A percentile compares a stretch with the other conserved stretches of the same genome.
These are phyloP conservation scores for Limnephilus lunatus DNA, from an alignment of 2,888 invertebrate species.

Conservation along the genomic window DNA sequence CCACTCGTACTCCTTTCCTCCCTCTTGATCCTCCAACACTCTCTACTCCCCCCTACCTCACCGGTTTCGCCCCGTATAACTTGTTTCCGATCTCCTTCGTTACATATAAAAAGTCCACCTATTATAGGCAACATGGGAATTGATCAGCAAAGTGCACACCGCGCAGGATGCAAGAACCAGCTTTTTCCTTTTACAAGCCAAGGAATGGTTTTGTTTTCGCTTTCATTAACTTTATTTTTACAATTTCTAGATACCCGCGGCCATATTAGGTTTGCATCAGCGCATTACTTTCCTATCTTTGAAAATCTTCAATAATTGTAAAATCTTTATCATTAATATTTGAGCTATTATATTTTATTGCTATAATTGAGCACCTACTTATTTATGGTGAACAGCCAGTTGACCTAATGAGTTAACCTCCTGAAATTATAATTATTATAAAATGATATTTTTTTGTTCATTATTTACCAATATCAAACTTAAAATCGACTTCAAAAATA, in stretches of 20 bases:
- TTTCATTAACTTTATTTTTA: slow-evolving; percentile 17
- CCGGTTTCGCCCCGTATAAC: slow-evolving; percentile 45
- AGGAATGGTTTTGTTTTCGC: slow-evolving; percentile 20
- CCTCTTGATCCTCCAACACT: neutral
- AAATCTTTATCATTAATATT: neutral
- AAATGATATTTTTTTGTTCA: too few relatives aligned
- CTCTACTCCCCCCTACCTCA: neutral
- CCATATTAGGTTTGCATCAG: neutral
- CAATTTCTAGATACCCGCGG: neutral
- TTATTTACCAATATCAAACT: too few relatives aligned
- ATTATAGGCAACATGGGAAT: slow-evolving; percentile 35
- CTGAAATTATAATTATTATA: too few relatives aligned
- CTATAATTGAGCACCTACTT: too few relatives aligned
- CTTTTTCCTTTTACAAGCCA: neutral
- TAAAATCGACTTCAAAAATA: too few relatives aligned
- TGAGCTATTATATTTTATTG: neutral
- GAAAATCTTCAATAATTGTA: neutral
- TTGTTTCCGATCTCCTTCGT: slow-evolving; percentile 38
- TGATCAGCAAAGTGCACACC: slow-evolving; percentile 6
- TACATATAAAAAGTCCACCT: slow-evolving; percentile 32
- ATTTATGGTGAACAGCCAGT: too few relatives aligned
- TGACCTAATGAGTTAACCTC: too few relatives aligned
- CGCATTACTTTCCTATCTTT: neutral
- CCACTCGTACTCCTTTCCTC: neutral
- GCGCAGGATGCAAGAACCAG: slow-evolving; percentile 7